Conservation (phyloP, 2,888 invertebrate species). For the Spilosoma lubricipeda region DNA sequence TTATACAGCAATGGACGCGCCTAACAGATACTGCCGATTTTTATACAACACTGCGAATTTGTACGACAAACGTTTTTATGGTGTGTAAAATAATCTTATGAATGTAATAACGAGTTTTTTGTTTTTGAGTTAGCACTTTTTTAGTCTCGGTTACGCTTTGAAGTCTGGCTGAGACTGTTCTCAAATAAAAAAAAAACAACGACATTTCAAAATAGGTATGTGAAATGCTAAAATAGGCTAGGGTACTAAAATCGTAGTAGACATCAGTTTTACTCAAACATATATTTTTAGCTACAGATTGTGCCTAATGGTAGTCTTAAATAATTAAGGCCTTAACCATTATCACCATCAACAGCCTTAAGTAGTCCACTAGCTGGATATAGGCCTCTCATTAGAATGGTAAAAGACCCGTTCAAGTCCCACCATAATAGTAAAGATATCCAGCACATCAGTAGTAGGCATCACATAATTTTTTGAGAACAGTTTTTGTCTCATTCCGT, state of each 20-base stretch:
- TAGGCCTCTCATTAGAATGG: too few relatives aligned
- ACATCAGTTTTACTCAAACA: background rate
- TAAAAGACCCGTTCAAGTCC: too few relatives aligned
- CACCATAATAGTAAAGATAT: background rate
- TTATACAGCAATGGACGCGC: conserved; percentile 43
- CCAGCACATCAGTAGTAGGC: background rate
- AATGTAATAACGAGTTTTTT: conserved; percentile 54
- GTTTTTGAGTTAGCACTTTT: conserved; percentile 36
- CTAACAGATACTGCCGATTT: conserved; percentile 44
- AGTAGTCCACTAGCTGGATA: too few relatives aligned
- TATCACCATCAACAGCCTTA: too few relatives aligned
- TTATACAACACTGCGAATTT: conserved; percentile 22
- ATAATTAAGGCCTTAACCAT: too few relatives aligned
- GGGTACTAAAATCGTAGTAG: background rate
- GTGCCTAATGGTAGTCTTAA: too few relatives aligned
- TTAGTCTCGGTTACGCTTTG: conserved; percentile 44
- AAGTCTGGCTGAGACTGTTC: conserved; percentile 2
- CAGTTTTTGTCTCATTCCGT: background rate
- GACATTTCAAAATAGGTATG: too few relatives aligned
- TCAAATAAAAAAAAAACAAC: background rate
- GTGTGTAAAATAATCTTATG: conserved; percentile 58
- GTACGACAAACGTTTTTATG: conserved; percentile 23
- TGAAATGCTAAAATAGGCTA: background rate
- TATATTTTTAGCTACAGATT: background rate
- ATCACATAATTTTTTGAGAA: background rate